Percentiles rank a stretch among this genome's conserved stretches.
phyloP scores from a whole-genome alignment of 2,113 vertebrate species.

The Aphelocoma coerulescens region DNA sequence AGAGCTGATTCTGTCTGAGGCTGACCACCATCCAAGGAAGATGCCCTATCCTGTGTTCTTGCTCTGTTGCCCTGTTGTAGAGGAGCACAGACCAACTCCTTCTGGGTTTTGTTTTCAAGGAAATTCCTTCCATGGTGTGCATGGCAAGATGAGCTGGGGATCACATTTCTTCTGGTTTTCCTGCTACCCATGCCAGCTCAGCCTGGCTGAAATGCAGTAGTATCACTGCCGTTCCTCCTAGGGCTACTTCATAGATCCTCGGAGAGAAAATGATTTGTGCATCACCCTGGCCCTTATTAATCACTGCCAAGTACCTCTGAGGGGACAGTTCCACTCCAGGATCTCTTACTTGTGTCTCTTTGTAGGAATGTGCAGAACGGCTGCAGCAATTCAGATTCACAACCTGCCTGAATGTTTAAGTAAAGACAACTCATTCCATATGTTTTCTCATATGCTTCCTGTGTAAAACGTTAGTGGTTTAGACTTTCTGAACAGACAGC shows the following conservation, averaged over 20 bases:
- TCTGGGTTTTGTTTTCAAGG: not conserved
- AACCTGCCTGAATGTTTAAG: not conserved
- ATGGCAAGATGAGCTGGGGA: too few relatives aligned
- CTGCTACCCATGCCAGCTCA: not conserved
- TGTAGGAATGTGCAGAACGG: not conserved
- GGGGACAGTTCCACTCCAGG: fast-evolving
- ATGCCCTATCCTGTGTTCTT: fast-evolving
- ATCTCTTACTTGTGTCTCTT: not conserved
- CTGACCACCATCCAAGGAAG: not conserved
- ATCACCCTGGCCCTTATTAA: not conserved
- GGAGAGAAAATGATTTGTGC: not conserved
- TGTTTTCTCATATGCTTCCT: not conserved
- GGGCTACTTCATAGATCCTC: not conserved
- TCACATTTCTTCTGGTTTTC: not conserved
- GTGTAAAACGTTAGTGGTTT: not conserved
- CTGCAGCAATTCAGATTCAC: not conserved
- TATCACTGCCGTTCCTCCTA: not conserved
- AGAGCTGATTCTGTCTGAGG: not conserved
- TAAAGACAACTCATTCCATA: not conserved
- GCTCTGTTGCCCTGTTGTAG: not conserved
- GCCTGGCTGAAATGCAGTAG: not conserved
- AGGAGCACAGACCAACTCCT: not conserved
- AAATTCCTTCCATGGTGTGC: not conserved
- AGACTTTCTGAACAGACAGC: not conserved
- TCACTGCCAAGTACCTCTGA: fast-evolving